Evolutionary conservation across 2,113 vertebrate genomes (phyloP).

Genomic region (Candoia aspera): DNA sequence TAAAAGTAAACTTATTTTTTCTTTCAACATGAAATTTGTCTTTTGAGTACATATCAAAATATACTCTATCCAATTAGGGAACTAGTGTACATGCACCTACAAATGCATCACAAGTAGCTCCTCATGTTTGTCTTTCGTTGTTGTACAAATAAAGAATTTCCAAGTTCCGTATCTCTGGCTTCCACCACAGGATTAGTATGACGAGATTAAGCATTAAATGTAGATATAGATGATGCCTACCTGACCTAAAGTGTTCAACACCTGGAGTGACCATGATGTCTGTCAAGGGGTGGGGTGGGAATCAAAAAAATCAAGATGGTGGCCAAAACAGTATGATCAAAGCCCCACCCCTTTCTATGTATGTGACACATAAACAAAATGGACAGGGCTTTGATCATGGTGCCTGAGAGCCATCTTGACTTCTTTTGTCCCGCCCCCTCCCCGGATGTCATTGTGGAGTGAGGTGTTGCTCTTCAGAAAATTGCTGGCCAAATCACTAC

Average conservation of each 20-base stretch:
- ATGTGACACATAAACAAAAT: neutral
- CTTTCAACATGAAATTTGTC: slow-evolving; percentile 5
- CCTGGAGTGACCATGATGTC: neutral
- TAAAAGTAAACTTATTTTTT: slow-evolving; percentile 36
- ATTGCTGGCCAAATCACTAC: neutral
- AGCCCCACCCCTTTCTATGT: neutral
- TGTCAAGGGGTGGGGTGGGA: neutral
- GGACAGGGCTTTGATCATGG: neutral
- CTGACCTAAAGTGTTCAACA: neutral
- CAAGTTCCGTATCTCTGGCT: neutral
- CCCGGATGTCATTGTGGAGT: neutral
- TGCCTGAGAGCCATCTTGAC: neutral
- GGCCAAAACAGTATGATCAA: neutral
- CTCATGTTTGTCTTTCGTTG: neutral
- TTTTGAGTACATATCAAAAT: neutral
- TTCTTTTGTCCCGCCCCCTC: neutral
- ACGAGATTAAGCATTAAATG: neutral
- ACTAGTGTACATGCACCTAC: neutral
- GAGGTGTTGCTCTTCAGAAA: neutral
- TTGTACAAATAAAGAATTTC: neutral
- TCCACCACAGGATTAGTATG: neutral
- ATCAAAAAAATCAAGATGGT: neutral
- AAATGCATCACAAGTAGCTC: neutral
- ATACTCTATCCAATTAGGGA: neutral
- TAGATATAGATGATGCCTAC: neutral